Base-by-base conservation (phyloP, 2,797 vertebrate species). In the Trachops cirrhosus region DNA sequence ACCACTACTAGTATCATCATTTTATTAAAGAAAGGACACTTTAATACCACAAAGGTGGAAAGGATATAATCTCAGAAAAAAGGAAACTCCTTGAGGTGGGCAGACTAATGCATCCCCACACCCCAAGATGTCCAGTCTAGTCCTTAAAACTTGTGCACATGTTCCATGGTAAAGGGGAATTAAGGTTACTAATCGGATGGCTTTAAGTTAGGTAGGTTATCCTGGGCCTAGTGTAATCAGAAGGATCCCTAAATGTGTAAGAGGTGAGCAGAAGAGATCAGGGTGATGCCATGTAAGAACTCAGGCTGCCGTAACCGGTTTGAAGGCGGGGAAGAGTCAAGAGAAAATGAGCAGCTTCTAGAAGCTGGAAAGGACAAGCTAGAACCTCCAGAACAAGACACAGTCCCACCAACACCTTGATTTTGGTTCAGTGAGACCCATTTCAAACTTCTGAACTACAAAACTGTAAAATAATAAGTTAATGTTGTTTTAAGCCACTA, bases 21-120 rank as follows among this genome's bases (percentile, higher is more conserved):
- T 75, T 94, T 83, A 48, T 74, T 54, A 88, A 88, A 34, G 67
- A 77, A 75, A 44, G 46, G 85, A 2, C 16, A 82, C 57, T 74
- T 73, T 95, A 82, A 92, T 92, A 29, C n/a, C 77, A 59, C 14
- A 77, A 83, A 89, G 73, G 67, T 89, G 68, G 79, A 67, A 89
- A 75, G 41, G 34, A 46, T 68, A 82, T 78, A 77, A 85, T 82
- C 44, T 73, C 71, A 94, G 64, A 79, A 84, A 74, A 85, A 68
- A 80, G 67, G 71, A 89, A 50, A 88, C 77, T 78, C 48, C 82
- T 52, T 46, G 44, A 71, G 26, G 62, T 86, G 57, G 39, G 73
- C 18, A 92, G 46, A 79, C 22, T 86, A 84, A 83, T 78, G 19
- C n/a, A 41, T 7, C 11, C 22, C 19, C 2, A 39, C 15, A 2